Conservation (phyloP, 2,113 vertebrate genomes). For the Phalacrocorax brasilianus region DNA sequence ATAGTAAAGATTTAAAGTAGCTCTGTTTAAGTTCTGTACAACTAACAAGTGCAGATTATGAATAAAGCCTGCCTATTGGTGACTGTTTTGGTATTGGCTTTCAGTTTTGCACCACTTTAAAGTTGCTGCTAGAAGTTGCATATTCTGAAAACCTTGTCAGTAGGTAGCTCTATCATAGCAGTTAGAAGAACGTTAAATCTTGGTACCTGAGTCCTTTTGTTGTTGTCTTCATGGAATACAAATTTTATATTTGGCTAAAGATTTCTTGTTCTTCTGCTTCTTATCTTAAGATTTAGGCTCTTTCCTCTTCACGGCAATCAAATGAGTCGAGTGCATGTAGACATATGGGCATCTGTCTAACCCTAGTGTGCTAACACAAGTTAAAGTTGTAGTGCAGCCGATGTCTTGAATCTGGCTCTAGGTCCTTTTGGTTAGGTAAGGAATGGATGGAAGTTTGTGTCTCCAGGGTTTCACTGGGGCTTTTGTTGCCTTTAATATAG, state of each 20-base stretch:
- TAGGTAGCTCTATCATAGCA: not conserved
- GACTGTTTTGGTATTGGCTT: not conserved
- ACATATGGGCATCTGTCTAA: not conserved
- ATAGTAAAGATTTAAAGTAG: not conserved
- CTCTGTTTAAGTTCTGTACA: not conserved
- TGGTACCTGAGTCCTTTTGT: not conserved
- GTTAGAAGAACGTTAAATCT: not conserved
- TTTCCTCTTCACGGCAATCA: not conserved
- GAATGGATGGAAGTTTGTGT: not conserved
- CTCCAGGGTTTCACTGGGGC: not conserved
- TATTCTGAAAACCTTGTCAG: not conserved
- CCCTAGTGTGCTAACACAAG: not conserved
- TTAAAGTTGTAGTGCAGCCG: not conserved
- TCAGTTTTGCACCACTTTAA: not conserved
- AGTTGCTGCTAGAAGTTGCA: not conserved
- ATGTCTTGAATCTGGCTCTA: not conserved
- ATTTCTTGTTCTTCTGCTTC: not conserved
- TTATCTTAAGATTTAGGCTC: not conserved
- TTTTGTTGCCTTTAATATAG: not conserved
- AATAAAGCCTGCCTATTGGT: not conserved
- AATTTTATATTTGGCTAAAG: not conserved
- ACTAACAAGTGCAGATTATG: not conserved
- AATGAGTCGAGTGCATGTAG: not conserved
- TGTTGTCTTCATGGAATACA: not conserved
- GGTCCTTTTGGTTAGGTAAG: not conserved